Evolutionary conservation across 2,113 vertebrate species (phyloP), one percentile per base, ranked within the genome.

Genomic region (Neotoma lepida): DNA sequence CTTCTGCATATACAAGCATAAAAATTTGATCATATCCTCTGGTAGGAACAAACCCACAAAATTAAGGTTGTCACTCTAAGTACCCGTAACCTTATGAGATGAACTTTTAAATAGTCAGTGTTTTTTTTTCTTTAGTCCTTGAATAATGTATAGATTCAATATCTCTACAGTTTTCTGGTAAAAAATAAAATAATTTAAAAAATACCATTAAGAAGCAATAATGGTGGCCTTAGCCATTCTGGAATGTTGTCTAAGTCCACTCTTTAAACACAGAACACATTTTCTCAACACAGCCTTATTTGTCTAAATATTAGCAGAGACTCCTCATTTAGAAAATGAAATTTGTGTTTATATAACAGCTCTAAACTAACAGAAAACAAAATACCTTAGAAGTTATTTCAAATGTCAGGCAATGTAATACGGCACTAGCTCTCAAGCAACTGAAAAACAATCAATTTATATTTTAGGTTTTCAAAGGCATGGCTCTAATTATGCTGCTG

Each of bases 401-500:
- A 93, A 90, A 95, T 95, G 35, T 58, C 85, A 92, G 61, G 39
- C 94, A 39, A 93, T 24, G 24, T 97, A 88, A 84, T 91, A 84
- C 26, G 81, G 56, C 89, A 94, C 76, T 74, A 78, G 49, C 51
- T 78, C 84, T 84, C 44, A 46, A 89, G 9, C 64, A 96, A 46
- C 87, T 91, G 94, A 28, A 49, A 89, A 71, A 96, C 74, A 97
- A 95, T 35, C 93, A 94, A 95, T 88, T 90, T 51, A 20, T 84
- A 5, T 96, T 96, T 96, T 88, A 41, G 54, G 93, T 96, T 96
- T 85, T 96, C 86, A 92, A 91, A 56, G 85, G 39, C 68, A 49
- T 49, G 14, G 26, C 51, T 95, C 22, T 97, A 95, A 97, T 97
- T 95, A 96, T 96, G 88, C 94, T 68, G 61, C 13, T 91, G 2